Percentiles rank a stretch among this genome's conserved stretches.
These are phyloP conservation scores for Notoglanidium macrostoma DNA, from an alignment of 2,797 vertebrate species.

Conservation along the genomic window DNA sequence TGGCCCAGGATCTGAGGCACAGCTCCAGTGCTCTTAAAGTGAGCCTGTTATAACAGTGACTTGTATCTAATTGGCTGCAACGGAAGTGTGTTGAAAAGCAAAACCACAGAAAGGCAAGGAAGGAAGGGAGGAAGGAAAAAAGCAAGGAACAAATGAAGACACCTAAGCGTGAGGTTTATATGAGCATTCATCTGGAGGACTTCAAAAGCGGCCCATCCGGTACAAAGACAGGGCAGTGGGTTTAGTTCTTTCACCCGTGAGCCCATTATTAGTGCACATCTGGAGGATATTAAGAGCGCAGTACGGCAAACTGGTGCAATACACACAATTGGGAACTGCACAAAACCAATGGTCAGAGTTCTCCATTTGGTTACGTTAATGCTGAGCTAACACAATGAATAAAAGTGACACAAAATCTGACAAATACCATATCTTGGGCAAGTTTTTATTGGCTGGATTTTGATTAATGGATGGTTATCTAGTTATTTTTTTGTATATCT, in stretches of 20 bases:
- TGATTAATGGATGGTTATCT: slow-evolving; percentile 29
- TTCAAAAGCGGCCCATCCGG: slow-evolving; percentile 70
- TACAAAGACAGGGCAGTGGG: slow-evolving; percentile 64
- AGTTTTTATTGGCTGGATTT: slow-evolving; percentile 35
- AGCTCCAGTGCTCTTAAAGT: slow-evolving; percentile 58
- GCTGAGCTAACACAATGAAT: slow-evolving; percentile 17
- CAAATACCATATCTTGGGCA: slow-evolving; percentile 40
- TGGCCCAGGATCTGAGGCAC: slow-evolving; percentile 61
- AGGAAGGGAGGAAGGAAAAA: slow-evolving; percentile 44
- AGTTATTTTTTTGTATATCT: slow-evolving; percentile 23
- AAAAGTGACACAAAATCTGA: slow-evolving; percentile 38
- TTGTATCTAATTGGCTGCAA: slow-evolving; percentile 61
- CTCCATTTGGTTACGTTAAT: slow-evolving; percentile 39
- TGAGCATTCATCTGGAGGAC: slow-evolving; percentile 58
- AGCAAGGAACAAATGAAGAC: slow-evolving; percentile 58
- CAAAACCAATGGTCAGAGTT: slow-evolving; percentile 54
- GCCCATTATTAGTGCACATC: slow-evolving; percentile 75
- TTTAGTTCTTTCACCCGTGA: slow-evolving; percentile 66
- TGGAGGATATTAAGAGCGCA: slow-evolving; percentile 72
- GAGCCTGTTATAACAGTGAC: slow-evolving; percentile 61
- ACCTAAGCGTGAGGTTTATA: slow-evolving; percentile 60
- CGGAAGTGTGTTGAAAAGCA: slow-evolving; percentile 60
- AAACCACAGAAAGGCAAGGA: slow-evolving; percentile 58
- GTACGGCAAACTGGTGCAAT: slow-evolving; percentile 65
- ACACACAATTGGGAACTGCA: slow-evolving; percentile 65